Conservation (phyloP, 2,888 invertebrate species). For the Platycheirus albimanus region DNA sequence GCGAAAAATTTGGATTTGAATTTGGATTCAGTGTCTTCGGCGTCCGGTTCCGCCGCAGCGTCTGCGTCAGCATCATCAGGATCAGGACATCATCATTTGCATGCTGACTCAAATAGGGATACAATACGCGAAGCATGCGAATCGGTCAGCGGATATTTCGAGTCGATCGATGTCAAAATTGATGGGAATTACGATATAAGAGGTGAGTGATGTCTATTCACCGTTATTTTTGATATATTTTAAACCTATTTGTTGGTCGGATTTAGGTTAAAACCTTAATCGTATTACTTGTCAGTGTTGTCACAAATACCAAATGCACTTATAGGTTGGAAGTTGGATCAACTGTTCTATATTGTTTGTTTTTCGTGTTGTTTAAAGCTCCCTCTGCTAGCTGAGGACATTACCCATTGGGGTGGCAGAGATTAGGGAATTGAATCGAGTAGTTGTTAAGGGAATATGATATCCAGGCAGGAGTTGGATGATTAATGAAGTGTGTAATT, state of each 20-base stretch:
- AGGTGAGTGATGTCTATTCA: conserved; percentile 78
- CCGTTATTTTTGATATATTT: too few species aligned
- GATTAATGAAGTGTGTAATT: too few species aligned
- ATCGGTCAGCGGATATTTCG: conserved; percentile 79
- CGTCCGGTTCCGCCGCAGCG: too few species aligned
- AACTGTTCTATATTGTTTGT: too few species aligned
- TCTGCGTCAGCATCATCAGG: conserved; percentile 27
- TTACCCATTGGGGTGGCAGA: too few species aligned
- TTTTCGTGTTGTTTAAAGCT: too few species aligned
- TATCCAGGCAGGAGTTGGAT: too few species aligned
- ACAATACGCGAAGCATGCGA: conserved; percentile 78
- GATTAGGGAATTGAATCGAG: too few species aligned
- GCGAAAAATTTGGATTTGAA: conserved; percentile 59
- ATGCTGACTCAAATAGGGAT: conserved; percentile 66
- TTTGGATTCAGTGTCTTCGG: conserved; percentile 28
- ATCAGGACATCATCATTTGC: conserved; percentile 48
- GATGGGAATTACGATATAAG: conserved; percentile 80
- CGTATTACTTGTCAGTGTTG: neutral
- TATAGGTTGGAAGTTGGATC: too few species aligned
- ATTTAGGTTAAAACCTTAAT: conserved; percentile 44
- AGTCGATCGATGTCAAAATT: conserved; percentile 80
- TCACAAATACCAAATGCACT: too few species aligned
- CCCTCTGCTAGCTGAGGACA: too few species aligned
- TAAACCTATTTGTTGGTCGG: neutral
- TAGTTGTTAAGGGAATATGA: too few species aligned